Conservation (phyloP, 2,113 vertebrate species). For the Lucifuga dentata region DNA sequence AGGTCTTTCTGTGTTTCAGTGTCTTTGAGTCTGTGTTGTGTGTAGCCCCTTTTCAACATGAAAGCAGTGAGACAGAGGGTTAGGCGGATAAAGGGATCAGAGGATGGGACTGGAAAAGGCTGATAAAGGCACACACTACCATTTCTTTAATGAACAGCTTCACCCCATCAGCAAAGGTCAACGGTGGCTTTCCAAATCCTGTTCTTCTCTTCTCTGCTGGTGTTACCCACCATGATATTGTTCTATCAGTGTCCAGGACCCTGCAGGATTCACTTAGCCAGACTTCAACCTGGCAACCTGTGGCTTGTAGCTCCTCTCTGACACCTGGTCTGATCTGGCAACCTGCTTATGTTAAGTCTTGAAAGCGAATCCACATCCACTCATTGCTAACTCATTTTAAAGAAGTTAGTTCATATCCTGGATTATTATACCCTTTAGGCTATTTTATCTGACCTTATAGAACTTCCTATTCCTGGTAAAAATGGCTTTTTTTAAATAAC, state of each 20-base stretch:
- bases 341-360: conserved; percentile 68
- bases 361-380: conserved; percentile 51
- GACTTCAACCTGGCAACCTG: conserved; percentile 69
- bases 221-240: conserved; percentile 63
- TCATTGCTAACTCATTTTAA: background rate
- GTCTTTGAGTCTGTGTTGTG: conserved; percentile 50
- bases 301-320: conserved; percentile 57
- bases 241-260: conserved; percentile 71
- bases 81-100: conserved; percentile 75
- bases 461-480: too few relatives aligned
- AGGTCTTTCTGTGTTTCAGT: conserved; percentile 57
- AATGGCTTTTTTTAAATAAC: too few relatives aligned
- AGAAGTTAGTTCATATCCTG: background rate
- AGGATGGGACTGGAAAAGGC: conserved; percentile 71
- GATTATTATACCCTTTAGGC: background rate
- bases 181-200: conserved; percentile 73
- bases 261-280: conserved; percentile 70
- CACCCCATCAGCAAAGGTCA: conserved; percentile 80
- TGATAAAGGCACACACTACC: conserved; percentile 76
- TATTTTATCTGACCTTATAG: background rate
- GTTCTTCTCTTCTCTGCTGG: conserved; percentile 53
- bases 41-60: conserved; percentile 64
- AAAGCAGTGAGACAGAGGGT: conserved; percentile 66
- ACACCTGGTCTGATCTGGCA: conserved; percentile 76
- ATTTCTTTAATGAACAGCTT: conserved; percentile 80